Evolutionary conservation across 1,140 invertebrate genomes (phyloP).

Genomic region (Drosophila punjabiensis): DNA sequence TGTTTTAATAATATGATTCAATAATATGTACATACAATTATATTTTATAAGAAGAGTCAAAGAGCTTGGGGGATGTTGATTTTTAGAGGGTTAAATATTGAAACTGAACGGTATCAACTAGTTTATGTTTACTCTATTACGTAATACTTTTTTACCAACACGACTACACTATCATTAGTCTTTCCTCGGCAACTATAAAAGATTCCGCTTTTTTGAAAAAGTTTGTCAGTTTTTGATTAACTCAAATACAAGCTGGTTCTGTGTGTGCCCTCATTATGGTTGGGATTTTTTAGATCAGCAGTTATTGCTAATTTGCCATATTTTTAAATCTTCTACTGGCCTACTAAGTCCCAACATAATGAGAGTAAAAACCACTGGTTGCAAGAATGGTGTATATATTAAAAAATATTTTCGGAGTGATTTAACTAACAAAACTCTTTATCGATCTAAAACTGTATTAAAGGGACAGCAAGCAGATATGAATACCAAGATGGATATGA

Average conservation of each 20-base stretch:
- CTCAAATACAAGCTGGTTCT: slow-evolving; percentile 2
- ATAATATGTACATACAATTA: not conserved
- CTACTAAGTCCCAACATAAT: slow-evolving; percentile 85
- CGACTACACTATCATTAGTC: not conserved
- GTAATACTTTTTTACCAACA: not conserved
- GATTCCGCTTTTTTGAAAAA: not conserved
- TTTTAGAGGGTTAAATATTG: slow-evolving; percentile 23
- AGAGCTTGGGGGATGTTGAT: not conserved
- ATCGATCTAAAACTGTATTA: not conserved
- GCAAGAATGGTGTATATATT: not conserved
- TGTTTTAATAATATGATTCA: too few relatives aligned
- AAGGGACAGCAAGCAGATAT: not conserved
- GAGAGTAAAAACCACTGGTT: slow-evolving; percentile 71
- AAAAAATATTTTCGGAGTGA: not conserved
- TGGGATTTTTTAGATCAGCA: slow-evolving; percentile 85
- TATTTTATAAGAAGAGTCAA: not conserved
- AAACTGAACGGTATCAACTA: slow-evolving; percentile 15
- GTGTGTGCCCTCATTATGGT: slow-evolving; percentile 79
- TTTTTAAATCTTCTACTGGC: slow-evolving; percentile 77
- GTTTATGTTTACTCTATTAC: slow-evolving; percentile 31
- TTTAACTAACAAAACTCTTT: not conserved
- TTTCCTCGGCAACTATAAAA: slow-evolving; percentile 39
- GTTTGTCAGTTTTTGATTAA: slow-evolving; percentile 36
- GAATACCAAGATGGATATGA: not conserved
- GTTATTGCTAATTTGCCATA: slow-evolving; percentile 63